Evolutionary conservation across 2,113 vertebrate genomes (phyloP).

Genomic region (Gorsachius goisagi): DNA sequence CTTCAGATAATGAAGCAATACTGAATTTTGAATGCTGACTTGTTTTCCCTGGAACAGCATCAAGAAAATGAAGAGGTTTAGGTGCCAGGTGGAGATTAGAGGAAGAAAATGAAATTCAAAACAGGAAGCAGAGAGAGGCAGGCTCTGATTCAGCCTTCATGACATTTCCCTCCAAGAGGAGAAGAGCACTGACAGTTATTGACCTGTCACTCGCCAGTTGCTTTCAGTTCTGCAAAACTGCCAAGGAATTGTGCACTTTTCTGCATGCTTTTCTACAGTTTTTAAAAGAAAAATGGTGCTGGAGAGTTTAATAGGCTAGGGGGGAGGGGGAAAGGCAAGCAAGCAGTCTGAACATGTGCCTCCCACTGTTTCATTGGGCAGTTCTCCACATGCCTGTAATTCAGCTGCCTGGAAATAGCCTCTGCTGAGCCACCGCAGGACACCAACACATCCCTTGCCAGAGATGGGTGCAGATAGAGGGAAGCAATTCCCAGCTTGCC

Average conservation of each 20-base stretch:
- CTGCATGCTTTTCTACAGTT: background rate
- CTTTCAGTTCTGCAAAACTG: background rate
- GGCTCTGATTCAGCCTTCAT: background rate
- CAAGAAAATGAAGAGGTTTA: background rate
- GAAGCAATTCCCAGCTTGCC: background rate
- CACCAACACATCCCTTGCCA: background rate
- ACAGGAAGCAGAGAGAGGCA: background rate
- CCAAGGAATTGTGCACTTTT: background rate
- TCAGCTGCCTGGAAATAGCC: constrained; percentile 22
- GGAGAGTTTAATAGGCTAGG: background rate
- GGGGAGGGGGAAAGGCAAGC: background rate
- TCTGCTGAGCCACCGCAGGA: constrained; percentile 1
- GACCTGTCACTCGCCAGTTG: background rate
- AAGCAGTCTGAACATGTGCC: background rate
- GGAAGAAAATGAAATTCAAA: background rate
- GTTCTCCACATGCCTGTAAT: constrained; percentile 40
- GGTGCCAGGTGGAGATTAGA: constrained; percentile 25
- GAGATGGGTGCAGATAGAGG: constrained; percentile 45
- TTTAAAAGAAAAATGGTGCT: background rate
- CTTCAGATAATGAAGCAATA: constrained; percentile 9
- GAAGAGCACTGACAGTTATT: background rate
- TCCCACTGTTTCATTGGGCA: background rate
- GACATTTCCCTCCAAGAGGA: background rate
- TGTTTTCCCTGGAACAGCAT: constrained; percentile 22
- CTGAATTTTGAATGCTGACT: background rate